These are phyloP conservation scores for Falcaria lacertinaria DNA, from an alignment of 2,888 invertebrate species.

Conservation along the genomic window DNA sequence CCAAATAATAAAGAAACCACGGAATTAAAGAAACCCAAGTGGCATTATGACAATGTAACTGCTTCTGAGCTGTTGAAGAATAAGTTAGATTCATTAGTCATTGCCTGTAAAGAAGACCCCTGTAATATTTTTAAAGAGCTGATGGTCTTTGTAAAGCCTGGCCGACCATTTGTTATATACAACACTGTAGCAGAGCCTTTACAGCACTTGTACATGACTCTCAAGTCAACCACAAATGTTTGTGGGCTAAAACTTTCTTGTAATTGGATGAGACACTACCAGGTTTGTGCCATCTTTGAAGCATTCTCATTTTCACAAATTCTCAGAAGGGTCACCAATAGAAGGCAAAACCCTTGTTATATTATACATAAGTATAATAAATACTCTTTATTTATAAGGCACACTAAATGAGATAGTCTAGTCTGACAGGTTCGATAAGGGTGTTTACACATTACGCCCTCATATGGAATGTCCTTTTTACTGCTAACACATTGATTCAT, in stretches of 20 bases:
- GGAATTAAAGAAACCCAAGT: conserved; percentile 79
- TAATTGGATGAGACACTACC: conserved; percentile 94
- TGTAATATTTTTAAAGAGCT: conserved; percentile 87
- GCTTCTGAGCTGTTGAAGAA: conserved; percentile 81
- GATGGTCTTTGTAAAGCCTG: conserved; percentile 87
- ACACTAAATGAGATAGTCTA: no score
- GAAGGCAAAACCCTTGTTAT: no score
- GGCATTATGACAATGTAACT: conserved; percentile 84
- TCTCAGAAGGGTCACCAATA: no score
- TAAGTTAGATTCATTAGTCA: conserved; percentile 87
- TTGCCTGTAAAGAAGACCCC: conserved; percentile 93
- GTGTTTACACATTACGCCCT: no score
- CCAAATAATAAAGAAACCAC: conserved; percentile 10
- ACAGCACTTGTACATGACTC: conserved; percentile 87
- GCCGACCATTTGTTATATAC: conserved; percentile 92
- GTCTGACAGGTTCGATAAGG: no score
- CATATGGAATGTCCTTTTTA: no score
- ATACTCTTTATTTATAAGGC: no score
- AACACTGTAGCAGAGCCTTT: conserved; percentile 90
- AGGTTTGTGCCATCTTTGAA: conserved; percentile 72
- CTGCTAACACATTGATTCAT: no score
- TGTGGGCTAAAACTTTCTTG: conserved; percentile 89
- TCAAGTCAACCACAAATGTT: conserved; percentile 86
- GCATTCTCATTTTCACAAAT: no score
- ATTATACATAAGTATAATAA: no score